phyloP scores from a whole-genome alignment of 2,113 vertebrate species.

The Aramus guarauna region DNA sequence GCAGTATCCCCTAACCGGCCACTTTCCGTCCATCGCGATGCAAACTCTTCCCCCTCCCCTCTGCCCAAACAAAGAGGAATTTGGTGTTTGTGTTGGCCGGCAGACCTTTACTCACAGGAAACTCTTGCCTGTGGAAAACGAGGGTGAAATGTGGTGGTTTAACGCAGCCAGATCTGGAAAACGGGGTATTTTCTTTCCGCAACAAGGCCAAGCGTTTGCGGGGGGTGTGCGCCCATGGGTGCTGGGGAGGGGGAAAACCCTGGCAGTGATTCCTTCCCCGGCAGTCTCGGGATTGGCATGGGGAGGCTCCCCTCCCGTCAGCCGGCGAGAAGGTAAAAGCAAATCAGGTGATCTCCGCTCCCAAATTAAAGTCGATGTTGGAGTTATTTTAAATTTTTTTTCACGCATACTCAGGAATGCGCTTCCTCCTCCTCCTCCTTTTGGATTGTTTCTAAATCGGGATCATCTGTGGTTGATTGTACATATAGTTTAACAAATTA shows the following conservation, averaged over 20 bases:
- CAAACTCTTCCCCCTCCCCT: not conserved
- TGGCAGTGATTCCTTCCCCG: not conserved
- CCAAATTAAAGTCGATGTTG: not conserved
- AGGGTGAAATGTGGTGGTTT: not conserved
- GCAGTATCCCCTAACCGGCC: not conserved
- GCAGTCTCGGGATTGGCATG: not conserved
- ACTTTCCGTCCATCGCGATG: not conserved
- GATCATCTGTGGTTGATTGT: constrained; percentile 15
- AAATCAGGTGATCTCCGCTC: not conserved
- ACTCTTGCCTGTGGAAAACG: constrained; percentile 5
- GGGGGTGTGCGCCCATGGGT: not conserved
- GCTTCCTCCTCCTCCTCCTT: not conserved
- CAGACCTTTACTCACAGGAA: constrained; percentile 33
- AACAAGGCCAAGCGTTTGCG: not conserved
- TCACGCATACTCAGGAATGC: not conserved
- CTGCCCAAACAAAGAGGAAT: constrained; percentile 45
- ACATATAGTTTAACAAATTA: not conserved
- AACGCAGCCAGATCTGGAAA: not conserved
- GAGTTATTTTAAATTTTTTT: constrained; percentile 9
- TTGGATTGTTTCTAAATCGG: constrained; percentile 21
- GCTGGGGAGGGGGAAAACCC: not conserved
- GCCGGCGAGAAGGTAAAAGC: not conserved
- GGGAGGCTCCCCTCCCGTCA: not conserved
- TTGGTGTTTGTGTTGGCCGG: constrained; percentile 36
- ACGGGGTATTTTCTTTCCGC: not conserved